Evolutionary conservation across 1,140 invertebrate species (phyloP), one percentile per base, ranked within the genome.

Genomic region (Drosophila virilis): DNA sequence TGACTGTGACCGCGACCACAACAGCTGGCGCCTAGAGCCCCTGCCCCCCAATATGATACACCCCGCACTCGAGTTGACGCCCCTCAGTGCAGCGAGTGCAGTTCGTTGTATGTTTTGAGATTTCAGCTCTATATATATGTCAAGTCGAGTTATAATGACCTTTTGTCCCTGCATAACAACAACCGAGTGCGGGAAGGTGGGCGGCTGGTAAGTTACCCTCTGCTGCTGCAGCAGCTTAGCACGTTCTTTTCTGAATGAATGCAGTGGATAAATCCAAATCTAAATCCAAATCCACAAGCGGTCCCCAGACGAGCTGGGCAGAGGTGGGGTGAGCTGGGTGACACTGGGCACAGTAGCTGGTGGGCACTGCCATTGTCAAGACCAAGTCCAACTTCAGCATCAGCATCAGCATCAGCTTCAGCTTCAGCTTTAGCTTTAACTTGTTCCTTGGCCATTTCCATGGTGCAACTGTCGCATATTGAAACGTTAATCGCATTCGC

Each of bases 401-500:
- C 17, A 17, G 9, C 4, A 1, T 12, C 32, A 22, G n/a, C 8
- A 6, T 13, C 17, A 17, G 9, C 4, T 0, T 12, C 32, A 43
- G 32, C 57, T 13, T 17, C 37, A 60, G 42, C 33, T 33, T 12
- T 0, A 57, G 15, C 46, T 38, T 6, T 12, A 58, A 17, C 43
- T 46, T 37, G 8, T 46, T 51, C 43, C 52, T 33, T 33, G 28
- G 8, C 62, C 43, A 45, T 64, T 75, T 45, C 67, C 67, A 75
- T 58, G 77, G 65, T 69, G 68, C 80, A 70, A 77, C 80, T 80
- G 80, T 84, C 80, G 77, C 80, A 84, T 84, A 84, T 84, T 84
- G 80, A 84, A 84, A 84, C 80, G 80, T 84, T 84, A 84, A 84
- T 84, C 80, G 80, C 80, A 84, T 77, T 78, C 50, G 32, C 37